These are phyloP conservation scores for Stomatorhinus walkeri DNA, from an alignment of 2,797 vertebrate species.

Conservation along the genomic window DNA sequence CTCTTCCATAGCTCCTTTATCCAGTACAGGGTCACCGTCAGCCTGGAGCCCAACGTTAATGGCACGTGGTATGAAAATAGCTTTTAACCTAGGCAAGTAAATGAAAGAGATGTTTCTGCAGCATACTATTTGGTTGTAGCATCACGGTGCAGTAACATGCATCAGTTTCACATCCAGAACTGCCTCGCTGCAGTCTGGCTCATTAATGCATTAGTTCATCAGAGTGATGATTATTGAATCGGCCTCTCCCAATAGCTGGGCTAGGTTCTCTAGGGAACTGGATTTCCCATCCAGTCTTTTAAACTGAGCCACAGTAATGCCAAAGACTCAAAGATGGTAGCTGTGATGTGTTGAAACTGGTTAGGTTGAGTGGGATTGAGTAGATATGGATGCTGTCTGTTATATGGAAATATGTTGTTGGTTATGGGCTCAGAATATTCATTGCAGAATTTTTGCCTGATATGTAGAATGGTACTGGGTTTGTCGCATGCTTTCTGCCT, in stretches of 20 bases:
- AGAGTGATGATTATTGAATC: background rate
- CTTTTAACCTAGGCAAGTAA: background rate
- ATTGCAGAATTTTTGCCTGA: background rate
- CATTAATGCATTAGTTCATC: background rate
- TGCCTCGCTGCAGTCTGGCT: background rate
- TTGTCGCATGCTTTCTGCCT: background rate
- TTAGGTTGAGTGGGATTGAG: background rate
- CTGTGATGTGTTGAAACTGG: background rate
- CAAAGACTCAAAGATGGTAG: background rate
- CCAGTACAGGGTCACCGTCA: background rate
- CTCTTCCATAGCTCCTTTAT: background rate
- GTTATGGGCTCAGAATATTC: background rate
- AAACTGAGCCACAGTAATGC: background rate
- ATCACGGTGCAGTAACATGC: background rate
- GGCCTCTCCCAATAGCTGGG: background rate
- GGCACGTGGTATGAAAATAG: background rate
- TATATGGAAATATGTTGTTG: background rate
- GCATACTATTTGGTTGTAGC: background rate
- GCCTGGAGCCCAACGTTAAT: background rate
- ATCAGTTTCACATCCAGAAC: background rate
- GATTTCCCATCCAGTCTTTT: background rate
- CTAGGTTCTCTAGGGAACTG: background rate
- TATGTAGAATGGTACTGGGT: background rate
- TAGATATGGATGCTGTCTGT: background rate
- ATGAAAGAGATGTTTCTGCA: background rate